Evolutionary conservation across 1,140 invertebrate species (phyloP), one percentile per base, ranked within the genome.

Genomic region (Dufourea novaeangliae): DNA sequence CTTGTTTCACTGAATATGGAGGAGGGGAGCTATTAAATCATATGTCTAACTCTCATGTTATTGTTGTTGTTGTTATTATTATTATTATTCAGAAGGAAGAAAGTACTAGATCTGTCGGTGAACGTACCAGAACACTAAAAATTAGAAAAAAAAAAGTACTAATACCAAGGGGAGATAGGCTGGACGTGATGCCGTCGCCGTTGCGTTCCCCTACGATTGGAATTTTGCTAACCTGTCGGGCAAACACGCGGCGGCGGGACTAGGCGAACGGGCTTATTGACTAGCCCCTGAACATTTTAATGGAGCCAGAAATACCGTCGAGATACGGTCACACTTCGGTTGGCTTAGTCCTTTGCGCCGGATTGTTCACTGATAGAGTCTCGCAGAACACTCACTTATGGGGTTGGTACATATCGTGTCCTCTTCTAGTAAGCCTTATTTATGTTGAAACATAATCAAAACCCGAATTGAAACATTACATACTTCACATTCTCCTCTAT

Each of bases 251-350:
- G 46, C 14, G 1, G 46, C 64, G 46, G 39, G 20, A 56, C 50
- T 59, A 22, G 73, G 17, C 68, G 69, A 77, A 67, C 70, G 68
- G 72, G 44, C 17, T 70, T 81, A 78, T 84, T 73, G 73, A 78
- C 82, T 78, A 81, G 78, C 27, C 64, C 71, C 64, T 71, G 64
- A 67, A 63, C 72, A 67, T 80, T 85, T 75, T 81, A 84, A 85
- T 85, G 78, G 82, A 73, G 82, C 78, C 69, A 80, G 82, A 85
- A 85, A 84, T 80, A 85, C 57, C 78, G 25, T n/a, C 56, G 59
- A 29, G 54, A 68, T 73, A 85, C 61, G 78, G 73, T 85, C 82
- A 83, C 81, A 83, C 52, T 77, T 67, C 59, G 41, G 57, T 70
- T 74, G 63, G 44, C 68, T 77, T 78, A 39, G 54, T 46, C 25